Conservation (phyloP, 2,888 invertebrate species). For the Gasteruption jaculator region DNA sequence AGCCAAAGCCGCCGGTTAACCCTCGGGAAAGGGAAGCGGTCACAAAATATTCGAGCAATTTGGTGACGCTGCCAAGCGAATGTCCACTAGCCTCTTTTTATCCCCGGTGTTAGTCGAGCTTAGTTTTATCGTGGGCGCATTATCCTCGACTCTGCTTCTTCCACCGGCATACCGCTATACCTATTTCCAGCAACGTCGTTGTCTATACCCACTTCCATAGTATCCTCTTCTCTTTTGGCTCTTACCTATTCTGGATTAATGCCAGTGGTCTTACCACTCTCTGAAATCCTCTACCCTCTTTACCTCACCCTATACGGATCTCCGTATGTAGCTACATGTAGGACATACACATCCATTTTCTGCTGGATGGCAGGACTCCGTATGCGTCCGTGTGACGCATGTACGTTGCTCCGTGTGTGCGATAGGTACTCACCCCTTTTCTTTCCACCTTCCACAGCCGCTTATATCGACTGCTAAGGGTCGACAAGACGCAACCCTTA, state of each 20-base stretch:
- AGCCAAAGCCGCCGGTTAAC: conserved; percentile 11
- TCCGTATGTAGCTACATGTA: conserved; percentile 17
- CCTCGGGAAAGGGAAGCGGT: too few species aligned
- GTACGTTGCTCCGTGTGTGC: too few species aligned
- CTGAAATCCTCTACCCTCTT: conserved; percentile 13
- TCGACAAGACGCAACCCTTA: too few species aligned
- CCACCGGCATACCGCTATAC: too few species aligned
- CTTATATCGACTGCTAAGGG: conserved; percentile 5
- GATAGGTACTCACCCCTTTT: background rate
- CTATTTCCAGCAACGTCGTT: too few species aligned
- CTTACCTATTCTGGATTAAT: conserved; percentile 45
- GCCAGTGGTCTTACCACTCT: conserved; percentile 32
- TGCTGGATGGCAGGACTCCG: too few species aligned
- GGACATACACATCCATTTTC: too few species aligned
- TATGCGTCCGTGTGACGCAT: too few species aligned
- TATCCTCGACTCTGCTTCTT: conserved; percentile 38
- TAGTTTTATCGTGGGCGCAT: conserved; percentile 45
- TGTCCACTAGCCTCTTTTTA: conserved; percentile 38
- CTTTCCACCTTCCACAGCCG: conserved; percentile 1
- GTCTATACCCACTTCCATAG: too few species aligned
- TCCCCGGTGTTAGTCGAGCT: conserved; percentile 42
- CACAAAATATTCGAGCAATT: conserved; percentile 47
- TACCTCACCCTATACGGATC: conserved; percentile 16
- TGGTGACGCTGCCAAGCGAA: conserved; percentile 44
- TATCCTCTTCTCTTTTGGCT: conserved; percentile 13